Conservation (phyloP, 2,113 vertebrate genomes). For the Parotia lawesii region DNA sequence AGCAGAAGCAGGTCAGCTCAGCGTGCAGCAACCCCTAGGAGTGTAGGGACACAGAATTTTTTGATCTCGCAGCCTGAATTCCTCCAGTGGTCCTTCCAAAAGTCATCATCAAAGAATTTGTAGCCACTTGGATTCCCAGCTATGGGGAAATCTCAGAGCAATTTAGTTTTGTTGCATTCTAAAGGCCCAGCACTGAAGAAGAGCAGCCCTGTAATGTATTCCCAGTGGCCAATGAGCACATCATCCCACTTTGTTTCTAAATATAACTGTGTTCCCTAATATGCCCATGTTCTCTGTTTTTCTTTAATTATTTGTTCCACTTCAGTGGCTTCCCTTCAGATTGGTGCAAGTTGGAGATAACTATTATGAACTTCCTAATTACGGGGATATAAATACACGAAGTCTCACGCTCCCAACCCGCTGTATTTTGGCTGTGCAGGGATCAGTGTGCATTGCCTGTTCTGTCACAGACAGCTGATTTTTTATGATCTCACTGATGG, state of each 20-base stretch:
- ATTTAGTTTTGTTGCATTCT: slow-evolving; percentile 26
- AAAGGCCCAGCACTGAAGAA: not conserved
- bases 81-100: not conserved
- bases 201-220: not conserved
- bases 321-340: slow-evolving; percentile 34
- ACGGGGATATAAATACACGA: not conserved
- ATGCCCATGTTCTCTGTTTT: slow-evolving; percentile 47
- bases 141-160: slow-evolving; percentile 27
- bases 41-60: not conserved
- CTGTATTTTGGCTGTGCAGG: not conserved
- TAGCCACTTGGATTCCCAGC: not conserved
- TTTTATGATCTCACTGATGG: not conserved
- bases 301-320: slow-evolving; percentile 60
- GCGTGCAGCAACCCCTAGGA: not conserved
- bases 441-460: not conserved
- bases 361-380: slow-evolving; percentile 40
- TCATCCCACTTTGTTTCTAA: slow-evolving; percentile 31
- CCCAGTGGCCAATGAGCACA: not conserved
- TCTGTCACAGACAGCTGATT: not conserved
- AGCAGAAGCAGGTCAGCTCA: not conserved
- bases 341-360: not conserved
- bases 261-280: slow-evolving; percentile 35
- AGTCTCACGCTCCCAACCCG: not conserved
- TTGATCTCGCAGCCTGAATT: not conserved
- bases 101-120: not conserved